Percentiles rank a stretch among this genome's conserved stretches.
Conservation (phyloP, 2,113 vertebrate genomes). For the Phylloscopus whistleri region DNA sequence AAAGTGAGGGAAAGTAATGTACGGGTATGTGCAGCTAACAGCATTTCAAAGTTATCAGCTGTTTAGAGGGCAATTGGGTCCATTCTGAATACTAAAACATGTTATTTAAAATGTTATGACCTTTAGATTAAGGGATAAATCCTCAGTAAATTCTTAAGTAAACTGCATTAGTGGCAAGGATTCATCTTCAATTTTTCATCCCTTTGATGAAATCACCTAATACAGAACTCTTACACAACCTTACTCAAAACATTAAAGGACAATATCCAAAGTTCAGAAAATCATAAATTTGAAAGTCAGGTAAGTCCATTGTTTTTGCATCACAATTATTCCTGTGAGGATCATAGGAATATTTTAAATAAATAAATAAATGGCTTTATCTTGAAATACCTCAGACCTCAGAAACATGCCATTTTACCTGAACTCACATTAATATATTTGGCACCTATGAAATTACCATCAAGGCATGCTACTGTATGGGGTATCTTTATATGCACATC, state of each 20-base stretch:
- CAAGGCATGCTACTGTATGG: not conserved
- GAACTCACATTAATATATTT: slow-evolving; percentile 5
- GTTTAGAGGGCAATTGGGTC: not conserved
- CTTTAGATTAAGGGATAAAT: slow-evolving; percentile 3
- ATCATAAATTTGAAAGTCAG: not conserved
- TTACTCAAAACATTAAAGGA: not conserved
- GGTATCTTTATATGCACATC: slow-evolving; percentile 26
- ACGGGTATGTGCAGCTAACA: not conserved
- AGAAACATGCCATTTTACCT: not conserved
- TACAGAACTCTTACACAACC: not conserved
- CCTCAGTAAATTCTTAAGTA: not conserved
- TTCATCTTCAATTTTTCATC: not conserved
- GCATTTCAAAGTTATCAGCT: not conserved
- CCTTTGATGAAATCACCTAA: not conserved
- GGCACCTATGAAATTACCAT: not conserved
- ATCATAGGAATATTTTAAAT: not conserved
- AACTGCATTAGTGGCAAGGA: not conserved
- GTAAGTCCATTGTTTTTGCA: slow-evolving; percentile 2
- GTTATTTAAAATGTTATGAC: not conserved
- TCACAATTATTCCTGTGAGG: slow-evolving; percentile 30
- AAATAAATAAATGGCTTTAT: not conserved
- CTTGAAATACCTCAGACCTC: not conserved
- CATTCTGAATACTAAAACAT: not conserved
- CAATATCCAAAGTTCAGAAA: not conserved
- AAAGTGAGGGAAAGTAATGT: not conserved